Evolutionary conservation across 2,888 invertebrate species (phyloP), one percentile per base, ranked within the genome.

Genomic region (Drosophila dives): DNA sequence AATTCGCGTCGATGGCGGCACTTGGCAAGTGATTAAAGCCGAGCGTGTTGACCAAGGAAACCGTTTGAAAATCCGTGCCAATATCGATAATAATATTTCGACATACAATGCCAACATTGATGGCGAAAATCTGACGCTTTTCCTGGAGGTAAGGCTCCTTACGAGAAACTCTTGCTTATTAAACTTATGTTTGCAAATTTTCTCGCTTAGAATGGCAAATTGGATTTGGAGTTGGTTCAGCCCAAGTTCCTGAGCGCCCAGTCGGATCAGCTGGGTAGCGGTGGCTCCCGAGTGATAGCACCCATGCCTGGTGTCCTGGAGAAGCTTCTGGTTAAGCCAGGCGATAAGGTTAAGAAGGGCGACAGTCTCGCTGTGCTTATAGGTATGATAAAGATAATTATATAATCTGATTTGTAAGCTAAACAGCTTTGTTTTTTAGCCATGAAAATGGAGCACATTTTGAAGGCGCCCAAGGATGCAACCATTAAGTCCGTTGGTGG

Each of bases 391-490:
- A 20, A 40, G 1, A 33, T 10, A 15, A 51, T 17, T 3, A 17
- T 0, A 10, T 23, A 15, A 6, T 5, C 4, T n/a, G 6, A 6
- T 32, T n/a, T 20, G 1, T 8, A 50, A 26, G 2, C 20, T 56
- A 20, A 56, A 4, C 10, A 40, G n/a, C 10, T n/a, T n/a, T 4
- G 38, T 32, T 53, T 26, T 4, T 33, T 17, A 89, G 99, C 99
- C 0, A 99, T 99, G 99, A 99, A 99, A 94, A 99, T 99, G 99
- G 99, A 99, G 95, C 97, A 99, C 92, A 96, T 98, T 17, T 96
- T 99, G 17, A 96, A 96, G 83, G 97, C 99, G 3, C 95, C 96
- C 0, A 94, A 95, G 51, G 95, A 96, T 91, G 98, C 97, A 54
- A 94, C 94, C 8, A 95, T 99, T 4, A 95, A 96, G 54, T 94